A percentile compares a stretch with the other conserved stretches of the same genome.
phyloP scores from a whole-genome alignment of 2,888 invertebrate genomes.

The Gymnosoma rotundatum region DNA sequence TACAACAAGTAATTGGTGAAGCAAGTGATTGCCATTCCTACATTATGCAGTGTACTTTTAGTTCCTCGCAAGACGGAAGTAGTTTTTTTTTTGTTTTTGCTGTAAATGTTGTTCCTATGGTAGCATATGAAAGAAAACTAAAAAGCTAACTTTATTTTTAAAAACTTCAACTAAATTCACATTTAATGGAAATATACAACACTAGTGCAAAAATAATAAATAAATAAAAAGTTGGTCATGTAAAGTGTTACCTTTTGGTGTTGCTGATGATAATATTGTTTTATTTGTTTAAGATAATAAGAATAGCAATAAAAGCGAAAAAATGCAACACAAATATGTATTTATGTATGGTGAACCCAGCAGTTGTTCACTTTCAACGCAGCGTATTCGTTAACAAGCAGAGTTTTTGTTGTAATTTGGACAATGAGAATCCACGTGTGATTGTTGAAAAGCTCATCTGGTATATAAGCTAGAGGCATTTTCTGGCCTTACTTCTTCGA shows the following conservation, averaged over 20 bases:
- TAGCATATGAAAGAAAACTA: conserved; percentile 20
- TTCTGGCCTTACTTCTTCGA: too few relatives aligned
- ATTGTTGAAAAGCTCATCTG: too few relatives aligned
- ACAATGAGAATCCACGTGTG: too few relatives aligned
- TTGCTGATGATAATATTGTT: conserved; percentile 2
- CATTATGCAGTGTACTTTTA: conserved; percentile 52
- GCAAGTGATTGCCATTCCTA: conserved; percentile 31
- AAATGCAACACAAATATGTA: too few relatives aligned
- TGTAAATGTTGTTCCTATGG: not conserved
- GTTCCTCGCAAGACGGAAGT: conserved; percentile 49
- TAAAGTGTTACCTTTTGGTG: conserved; percentile 20
- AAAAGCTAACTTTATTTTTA: conserved; percentile 78
- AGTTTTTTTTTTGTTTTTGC: not conserved
- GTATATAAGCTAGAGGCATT: too few relatives aligned
- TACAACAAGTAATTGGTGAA: conserved; percentile 37
- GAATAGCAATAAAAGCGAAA: not conserved
- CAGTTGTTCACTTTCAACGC: not conserved
- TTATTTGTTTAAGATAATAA: not conserved
- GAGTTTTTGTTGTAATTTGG: too few relatives aligned
- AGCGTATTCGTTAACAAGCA: too few relatives aligned
- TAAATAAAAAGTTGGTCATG: conserved; percentile 14
- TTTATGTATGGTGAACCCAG: not conserved
- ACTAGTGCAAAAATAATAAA: conserved; percentile 65
- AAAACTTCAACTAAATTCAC: conserved; percentile 79
- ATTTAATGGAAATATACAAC: conserved; percentile 81